Evolutionary conservation across 53 echinoderm and acorn worm genomes (phyloP).

Genomic region (Paracentrotus lividus): DNA sequence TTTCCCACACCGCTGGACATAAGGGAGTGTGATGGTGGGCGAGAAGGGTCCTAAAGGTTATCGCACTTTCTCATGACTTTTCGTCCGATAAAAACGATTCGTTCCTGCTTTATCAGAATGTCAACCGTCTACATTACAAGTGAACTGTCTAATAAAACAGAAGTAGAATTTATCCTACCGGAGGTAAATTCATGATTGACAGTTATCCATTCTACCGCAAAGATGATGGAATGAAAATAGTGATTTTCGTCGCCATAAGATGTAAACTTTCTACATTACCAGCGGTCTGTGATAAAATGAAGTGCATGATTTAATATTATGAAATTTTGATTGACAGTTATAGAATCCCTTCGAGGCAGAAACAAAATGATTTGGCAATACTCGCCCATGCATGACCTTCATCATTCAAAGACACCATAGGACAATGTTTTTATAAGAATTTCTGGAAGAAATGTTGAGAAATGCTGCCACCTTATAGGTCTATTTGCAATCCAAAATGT

Average conservation of each 20-base stretch:
- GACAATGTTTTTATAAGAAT: no score
- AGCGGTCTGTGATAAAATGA: conserved; percentile 13
- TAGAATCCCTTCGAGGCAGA: background rate
- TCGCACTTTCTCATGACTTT: background rate
- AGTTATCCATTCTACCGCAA: no score
- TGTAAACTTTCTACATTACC: conserved; percentile 18
- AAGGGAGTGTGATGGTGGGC: background rate
- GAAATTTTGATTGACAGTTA: background rate
- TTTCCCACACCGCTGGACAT: background rate
- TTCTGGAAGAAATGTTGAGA: no score
- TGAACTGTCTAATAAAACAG: background rate
- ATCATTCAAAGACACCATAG: no score
- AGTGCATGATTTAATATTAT: background rate
- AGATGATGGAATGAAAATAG: background rate
- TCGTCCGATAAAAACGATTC: background rate
- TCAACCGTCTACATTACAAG: background rate
- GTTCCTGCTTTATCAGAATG: background rate
- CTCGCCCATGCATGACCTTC: no score
- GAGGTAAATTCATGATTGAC: no score
- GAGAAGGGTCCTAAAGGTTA: background rate
- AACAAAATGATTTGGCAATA: background rate
- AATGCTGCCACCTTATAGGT: no score
- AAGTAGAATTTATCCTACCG: no score
- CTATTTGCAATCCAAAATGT: no score
- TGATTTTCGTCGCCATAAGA: background rate